Evolutionary conservation across 2,797 vertebrate genomes (phyloP).

Genomic region (Parauchenoglanis punctatus): DNA sequence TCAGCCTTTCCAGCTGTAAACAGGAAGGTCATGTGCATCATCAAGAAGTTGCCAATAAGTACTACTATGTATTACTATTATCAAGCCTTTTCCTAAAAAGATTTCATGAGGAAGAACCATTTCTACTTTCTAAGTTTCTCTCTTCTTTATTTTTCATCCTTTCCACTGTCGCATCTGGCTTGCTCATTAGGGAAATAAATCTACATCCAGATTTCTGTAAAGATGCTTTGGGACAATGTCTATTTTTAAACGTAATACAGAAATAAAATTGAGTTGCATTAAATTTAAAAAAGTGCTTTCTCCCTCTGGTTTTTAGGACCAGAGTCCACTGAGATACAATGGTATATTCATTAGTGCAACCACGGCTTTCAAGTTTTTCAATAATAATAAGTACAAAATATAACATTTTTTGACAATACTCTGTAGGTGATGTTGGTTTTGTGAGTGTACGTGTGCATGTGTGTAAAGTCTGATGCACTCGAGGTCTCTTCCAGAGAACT

Average conservation of each 20-base stretch:
- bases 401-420: not conserved
- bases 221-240: not conserved
- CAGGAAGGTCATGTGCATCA: not conserved
- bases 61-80: not conserved
- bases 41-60: not conserved
- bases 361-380: not conserved
- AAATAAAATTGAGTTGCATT: conserved; percentile 1
- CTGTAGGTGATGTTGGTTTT: not conserved
- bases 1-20: not conserved
- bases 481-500: not conserved
- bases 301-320: not conserved
- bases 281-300: not conserved
- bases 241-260: not conserved
- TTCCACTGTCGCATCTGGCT: not conserved
- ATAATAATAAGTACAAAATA: not conserved
- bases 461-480: conserved; percentile 5
- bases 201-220: conserved; percentile 3
- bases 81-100: not conserved
- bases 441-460: not conserved
- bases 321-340: not conserved
- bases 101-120: not conserved
- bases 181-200: conserved; percentile 8
- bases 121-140: not conserved
- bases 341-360: not conserved
- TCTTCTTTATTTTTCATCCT: not conserved